These are phyloP conservation scores for Corythornis leucogaster DNA, from an alignment of 2,797 vertebrate genomes.

Conservation along the genomic window DNA sequence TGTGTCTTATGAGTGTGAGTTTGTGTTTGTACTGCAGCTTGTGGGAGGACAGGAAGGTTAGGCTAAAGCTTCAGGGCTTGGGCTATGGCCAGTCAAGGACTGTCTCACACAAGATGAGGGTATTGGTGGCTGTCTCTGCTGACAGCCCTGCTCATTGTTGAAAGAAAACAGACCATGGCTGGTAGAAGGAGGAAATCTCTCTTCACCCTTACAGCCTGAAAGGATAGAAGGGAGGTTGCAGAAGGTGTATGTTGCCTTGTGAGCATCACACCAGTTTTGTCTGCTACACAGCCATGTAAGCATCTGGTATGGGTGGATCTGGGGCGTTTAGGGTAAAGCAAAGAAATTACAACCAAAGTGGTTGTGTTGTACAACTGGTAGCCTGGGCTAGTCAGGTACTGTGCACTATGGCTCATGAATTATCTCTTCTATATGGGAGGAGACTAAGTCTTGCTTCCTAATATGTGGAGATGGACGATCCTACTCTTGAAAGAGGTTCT, in stretches of 20 bases:
- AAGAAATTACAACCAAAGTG: neutral
- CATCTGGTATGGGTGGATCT: neutral
- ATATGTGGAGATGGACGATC: neutral
- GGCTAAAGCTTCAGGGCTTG: neutral
- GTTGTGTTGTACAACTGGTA: neutral
- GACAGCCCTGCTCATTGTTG: fast-evolving
- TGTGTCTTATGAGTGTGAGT: neutral
- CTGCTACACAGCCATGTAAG: fast-evolving
- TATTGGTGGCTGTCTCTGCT: neutral
- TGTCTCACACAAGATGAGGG: neutral
- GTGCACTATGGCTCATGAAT: neutral
- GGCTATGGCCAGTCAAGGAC: neutral
- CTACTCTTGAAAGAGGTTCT: neutral
- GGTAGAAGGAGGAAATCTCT: neutral
- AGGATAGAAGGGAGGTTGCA: neutral
- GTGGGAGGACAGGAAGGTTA: neutral
- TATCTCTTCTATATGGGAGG: neutral
- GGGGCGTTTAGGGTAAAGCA: neutral
- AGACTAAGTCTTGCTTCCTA: neutral
- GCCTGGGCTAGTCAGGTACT: neutral
- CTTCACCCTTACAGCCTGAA: neutral
- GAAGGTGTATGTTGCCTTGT: neutral
- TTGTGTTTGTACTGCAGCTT: neutral
- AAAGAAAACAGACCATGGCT: fast-evolving
- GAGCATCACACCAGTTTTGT: neutral